Evolutionary conservation across 1,140 invertebrate species (phyloP).

Genomic region (Epicauta chinensis): DNA sequence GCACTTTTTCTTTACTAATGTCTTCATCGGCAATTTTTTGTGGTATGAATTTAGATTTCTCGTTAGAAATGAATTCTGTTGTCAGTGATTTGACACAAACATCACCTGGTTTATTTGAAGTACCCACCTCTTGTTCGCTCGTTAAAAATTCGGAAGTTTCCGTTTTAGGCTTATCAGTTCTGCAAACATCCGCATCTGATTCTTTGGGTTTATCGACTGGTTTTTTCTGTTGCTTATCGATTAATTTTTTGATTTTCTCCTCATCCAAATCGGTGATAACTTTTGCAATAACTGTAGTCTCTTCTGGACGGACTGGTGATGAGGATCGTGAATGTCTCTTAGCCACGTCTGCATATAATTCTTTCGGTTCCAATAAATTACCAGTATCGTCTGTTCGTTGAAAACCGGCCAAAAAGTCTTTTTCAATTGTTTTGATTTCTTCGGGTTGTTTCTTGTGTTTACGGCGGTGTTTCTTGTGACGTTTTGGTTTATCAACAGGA

Average conservation of each 20-base stretch:
- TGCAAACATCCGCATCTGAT: constrained; percentile 21
- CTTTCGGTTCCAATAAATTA: constrained; percentile 22
- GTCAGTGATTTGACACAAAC: too few species aligned
- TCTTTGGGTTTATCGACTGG: constrained; percentile 1
- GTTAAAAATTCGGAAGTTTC: constrained; percentile 20
- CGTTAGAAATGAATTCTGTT: too few species aligned
- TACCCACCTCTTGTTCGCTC: not conserved
- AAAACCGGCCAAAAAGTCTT: constrained; percentile 28
- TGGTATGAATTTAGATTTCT: too few species aligned
- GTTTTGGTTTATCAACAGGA: constrained; percentile 20
- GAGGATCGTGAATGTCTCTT: constrained; percentile 30
- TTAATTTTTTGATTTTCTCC: constrained; percentile 25
- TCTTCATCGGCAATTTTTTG: too few species aligned
- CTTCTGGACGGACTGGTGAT: constrained; percentile 21
- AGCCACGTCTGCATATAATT: constrained; percentile 33
- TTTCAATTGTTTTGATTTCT: constrained; percentile 17
- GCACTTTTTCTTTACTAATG: too few species aligned
- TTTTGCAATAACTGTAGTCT: constrained; percentile 27
- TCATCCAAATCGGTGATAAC: constrained; percentile 33
- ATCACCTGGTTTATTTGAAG: constrained; percentile 13
- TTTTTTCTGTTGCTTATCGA: constrained; percentile 9
- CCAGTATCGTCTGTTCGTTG: constrained; percentile 21
- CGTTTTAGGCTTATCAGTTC: not conserved
- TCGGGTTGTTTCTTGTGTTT: constrained; percentile 23
- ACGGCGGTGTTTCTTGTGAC: constrained; percentile 7